A percentile compares a stretch with the other conserved stretches of the same genome.
These are phyloP conservation scores for Synchiropus splendidus DNA, from an alignment of 2,113 vertebrate species.

Conservation along the genomic window DNA sequence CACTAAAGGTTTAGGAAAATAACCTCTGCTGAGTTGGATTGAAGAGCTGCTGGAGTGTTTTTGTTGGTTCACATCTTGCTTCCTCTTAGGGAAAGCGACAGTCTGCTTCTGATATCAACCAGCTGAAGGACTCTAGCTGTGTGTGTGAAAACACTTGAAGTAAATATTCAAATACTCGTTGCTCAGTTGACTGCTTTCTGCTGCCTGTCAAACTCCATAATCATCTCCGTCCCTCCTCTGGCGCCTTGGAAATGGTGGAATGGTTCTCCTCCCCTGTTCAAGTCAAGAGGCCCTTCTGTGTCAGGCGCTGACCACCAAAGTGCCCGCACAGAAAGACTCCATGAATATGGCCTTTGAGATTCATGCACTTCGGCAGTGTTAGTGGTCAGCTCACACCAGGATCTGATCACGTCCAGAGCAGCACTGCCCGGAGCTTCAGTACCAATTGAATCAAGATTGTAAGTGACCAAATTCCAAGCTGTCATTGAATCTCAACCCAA, in stretches of 20 bases:
- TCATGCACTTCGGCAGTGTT: conserved; percentile 6
- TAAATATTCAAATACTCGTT: too few species aligned
- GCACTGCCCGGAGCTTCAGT: not conserved
- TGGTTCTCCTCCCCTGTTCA: conserved; percentile 8
- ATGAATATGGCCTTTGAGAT: conserved; percentile 37
- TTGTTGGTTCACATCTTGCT: too few species aligned
- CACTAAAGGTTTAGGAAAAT: too few species aligned
- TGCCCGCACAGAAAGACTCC: conserved; percentile 9
- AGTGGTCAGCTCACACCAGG: conserved; percentile 9
- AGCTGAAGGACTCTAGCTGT: too few species aligned
- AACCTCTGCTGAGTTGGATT: too few species aligned
- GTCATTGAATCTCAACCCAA: too few species aligned
- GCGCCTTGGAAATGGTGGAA: not conserved
- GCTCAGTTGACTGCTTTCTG: conserved; percentile 1
- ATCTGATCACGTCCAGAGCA: conserved; percentile 12
- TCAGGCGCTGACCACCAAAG: conserved; percentile 21
- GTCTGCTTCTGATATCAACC: too few species aligned
- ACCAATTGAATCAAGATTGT: too few species aligned
- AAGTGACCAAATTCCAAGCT: too few species aligned
- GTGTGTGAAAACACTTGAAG: too few species aligned
- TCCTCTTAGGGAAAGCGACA: too few species aligned
- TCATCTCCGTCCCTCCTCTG: not conserved
- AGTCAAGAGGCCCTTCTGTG: conserved; percentile 37
- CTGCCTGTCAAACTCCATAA: conserved; percentile 6
- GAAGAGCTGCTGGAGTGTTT: too few species aligned